Evolutionary conservation across 1,140 invertebrate genomes (phyloP), one percentile per base, ranked within the genome.

Genomic region (Drosophila insularis): DNA sequence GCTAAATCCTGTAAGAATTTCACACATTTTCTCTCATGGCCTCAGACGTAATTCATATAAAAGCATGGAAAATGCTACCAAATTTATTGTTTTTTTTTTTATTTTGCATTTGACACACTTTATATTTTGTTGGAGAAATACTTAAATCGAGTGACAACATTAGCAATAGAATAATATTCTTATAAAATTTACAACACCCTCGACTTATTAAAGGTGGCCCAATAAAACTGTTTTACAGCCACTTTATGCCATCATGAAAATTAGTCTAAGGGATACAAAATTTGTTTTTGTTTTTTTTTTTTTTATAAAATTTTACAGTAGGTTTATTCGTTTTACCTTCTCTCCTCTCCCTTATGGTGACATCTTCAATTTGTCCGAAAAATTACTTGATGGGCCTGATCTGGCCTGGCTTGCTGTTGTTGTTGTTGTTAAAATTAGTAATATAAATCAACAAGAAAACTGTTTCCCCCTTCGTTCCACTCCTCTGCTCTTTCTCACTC

Each of bases 341-440:
- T 21, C 10, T 61, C 54, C 43, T 53, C 56, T 46, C n/a, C n/a
- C n/a, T n/a, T n/a, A n/a, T n/a, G 69, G 59, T 53, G 68, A 53
- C 67, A 63, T 65, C 54, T 67, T 35, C 72, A 82, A 89, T 87
- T 89, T 89, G 84, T 87, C 70, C 23, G 8, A 13, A 63, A 87
- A 78, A 87, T 86, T 76, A 81, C 61, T 86, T 68, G 78, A 85
- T 86, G 73, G 74, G 40, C 1, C n/a, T n/a, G 35, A 11, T 37
- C 8, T 37, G 11, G 11, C 11, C 35, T 37, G 35, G 35, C 35
- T 37, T 35, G 0, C 10, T 13, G 35, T 37, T 37, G 35, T 17
- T 19, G 43, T 80, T 81, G 74, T 78, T 64, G 80, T 27, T 27
- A 5, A 84, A 80, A 85, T 85, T 63, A 76, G 55, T 62, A 23